These are phyloP conservation scores for Saccostrea glomerata DNA, from an alignment of 1,140 invertebrate species.

Conservation along the genomic window DNA sequence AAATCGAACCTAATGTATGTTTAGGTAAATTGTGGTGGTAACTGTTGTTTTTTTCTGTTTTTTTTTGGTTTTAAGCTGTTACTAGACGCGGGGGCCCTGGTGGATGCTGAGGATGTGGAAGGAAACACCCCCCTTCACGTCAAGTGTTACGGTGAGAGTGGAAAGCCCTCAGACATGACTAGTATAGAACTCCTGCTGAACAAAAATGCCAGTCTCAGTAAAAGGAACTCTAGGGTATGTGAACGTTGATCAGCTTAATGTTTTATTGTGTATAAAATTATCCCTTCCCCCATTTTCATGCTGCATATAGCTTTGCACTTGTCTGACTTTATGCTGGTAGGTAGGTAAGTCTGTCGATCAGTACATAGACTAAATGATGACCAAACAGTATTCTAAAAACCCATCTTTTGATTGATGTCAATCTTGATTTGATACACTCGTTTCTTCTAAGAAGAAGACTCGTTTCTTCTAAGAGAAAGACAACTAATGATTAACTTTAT, in stretches of 20 bases:
- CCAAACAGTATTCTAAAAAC: no score
- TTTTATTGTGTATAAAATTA: no score
- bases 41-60: not conserved
- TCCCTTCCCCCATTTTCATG: no score
- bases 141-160: constrained; percentile 78
- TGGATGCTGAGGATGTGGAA: constrained; percentile 74
- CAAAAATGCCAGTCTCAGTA: constrained; percentile 69
- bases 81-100: constrained; percentile 72
- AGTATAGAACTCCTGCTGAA: constrained; percentile 73
- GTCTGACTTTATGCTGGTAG: no score
- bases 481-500: no score
- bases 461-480: no score
- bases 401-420: no score
- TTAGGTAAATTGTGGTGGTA: not conserved
- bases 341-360: no score
- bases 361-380: no score
- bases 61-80: constrained; percentile 65
- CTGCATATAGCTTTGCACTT: no score
- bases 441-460: no score
- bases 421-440: no score
- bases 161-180: constrained; percentile 68
- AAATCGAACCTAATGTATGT: not conserved
- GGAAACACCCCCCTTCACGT: constrained; percentile 78
- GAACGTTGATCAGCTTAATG: not conserved
- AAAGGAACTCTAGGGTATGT: constrained; percentile 74